A percentile compares a stretch with the other conserved stretches of the same genome.
Conservation (phyloP, 2,113 vertebrate species). For the Phyllostomus discolor region DNA sequence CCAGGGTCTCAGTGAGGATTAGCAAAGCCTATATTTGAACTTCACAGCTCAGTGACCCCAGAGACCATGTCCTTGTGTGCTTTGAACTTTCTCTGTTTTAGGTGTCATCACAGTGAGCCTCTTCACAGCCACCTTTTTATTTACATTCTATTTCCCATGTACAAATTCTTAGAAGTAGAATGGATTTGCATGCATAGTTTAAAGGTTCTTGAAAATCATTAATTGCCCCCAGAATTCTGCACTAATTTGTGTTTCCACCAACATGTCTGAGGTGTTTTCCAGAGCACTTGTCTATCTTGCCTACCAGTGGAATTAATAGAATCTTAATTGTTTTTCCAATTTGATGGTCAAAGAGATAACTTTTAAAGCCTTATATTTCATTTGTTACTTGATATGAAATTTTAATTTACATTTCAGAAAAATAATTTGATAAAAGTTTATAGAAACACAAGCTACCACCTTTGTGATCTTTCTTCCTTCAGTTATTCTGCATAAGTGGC, state of each 20-base stretch:
- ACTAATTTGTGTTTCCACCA: background rate
- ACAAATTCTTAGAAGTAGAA: background rate
- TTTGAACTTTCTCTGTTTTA: background rate
- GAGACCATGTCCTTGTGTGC: background rate
- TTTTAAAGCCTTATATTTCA: background rate
- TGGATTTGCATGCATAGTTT: background rate
- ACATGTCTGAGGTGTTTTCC: background rate
- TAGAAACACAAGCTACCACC: background rate
- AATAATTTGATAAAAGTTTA: background rate
- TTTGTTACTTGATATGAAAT: background rate
- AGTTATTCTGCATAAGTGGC: background rate
- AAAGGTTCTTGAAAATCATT: background rate
- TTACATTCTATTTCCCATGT: background rate
- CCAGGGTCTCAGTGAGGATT: background rate
- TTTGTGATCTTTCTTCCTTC: background rate
- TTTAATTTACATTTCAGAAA: slow-evolving; percentile 14
- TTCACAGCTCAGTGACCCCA: background rate
- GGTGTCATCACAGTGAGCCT: background rate
- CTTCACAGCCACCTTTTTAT: background rate
- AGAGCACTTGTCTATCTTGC: background rate
- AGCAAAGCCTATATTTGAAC: background rate
- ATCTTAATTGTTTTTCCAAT: background rate
- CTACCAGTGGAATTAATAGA: background rate
- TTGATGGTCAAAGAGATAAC: background rate
- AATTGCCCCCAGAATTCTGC: background rate